Evolutionary conservation across 2,113 vertebrate genomes (phyloP), one percentile per base, ranked within the genome.

Genomic region (Machaerirhynchus nigripectus): DNA sequence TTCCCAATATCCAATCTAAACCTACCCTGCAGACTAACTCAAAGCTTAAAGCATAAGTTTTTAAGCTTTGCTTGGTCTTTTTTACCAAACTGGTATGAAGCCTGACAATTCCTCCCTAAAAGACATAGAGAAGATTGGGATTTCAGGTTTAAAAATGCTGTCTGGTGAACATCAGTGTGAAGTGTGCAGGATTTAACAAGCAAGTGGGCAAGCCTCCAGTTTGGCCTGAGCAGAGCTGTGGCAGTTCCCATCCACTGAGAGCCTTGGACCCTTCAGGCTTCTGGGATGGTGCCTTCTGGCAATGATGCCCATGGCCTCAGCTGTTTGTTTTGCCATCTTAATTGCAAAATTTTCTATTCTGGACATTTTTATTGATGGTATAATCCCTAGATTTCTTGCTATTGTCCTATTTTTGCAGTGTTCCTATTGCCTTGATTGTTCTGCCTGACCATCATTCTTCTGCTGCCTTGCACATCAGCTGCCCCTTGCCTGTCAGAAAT

Each of bases 331-430:
- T 81, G 71, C 24, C 12, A 11, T 47, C 28, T 52, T 84, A 50
- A 59, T 64, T 89, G 67, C 69, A 67, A 76, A 13, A 74, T 91
- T 94, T 95, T 90, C 69, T 83, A 68, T 89, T 92, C 60, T 42
- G 61, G 60, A 50, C 31, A 4, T 77, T 68, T 70, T 68, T 8
- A 42, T 92, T 65, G 63, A 63, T 40, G 13, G 0, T 47, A 31
- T 67, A 24, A 39, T 59, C 39, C 21, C 8, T 56, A 39, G 27
- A 31, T 93, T 87, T 95, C 49, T 35, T 81, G 33, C 28, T 75
- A 3, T 81, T 91, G 86, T 92, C 44, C 73, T 84, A 9, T 61
- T 84, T 92, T 83, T 70, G 37, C 87, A 42, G 55, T 35, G 31
- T 4, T 42, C 53, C 7, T 85, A 42, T 56, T 78, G 59, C 22